Conservation (phyloP, 2,888 invertebrate species). For the Cremastinae sp. region DNA sequence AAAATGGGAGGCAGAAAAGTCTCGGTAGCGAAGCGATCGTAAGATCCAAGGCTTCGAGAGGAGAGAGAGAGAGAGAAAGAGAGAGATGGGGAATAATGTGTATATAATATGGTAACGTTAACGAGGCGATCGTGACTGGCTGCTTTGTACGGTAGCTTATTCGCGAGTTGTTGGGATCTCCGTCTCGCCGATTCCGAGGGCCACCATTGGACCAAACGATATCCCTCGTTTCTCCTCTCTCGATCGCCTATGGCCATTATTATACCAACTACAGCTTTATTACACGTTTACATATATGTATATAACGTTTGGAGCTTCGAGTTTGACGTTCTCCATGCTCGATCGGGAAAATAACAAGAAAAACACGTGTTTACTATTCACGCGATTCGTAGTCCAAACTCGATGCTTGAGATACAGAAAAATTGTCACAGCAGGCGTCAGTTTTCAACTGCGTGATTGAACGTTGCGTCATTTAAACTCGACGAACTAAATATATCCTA, state of each 20-base stretch:
- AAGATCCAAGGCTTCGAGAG: not conserved
- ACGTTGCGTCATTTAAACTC: no score
- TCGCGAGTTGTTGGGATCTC: slow-evolving; percentile 66
- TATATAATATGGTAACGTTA: slow-evolving; percentile 63
- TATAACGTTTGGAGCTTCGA: not conserved
- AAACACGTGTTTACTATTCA: no score
- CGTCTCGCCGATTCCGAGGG: slow-evolving; percentile 50
- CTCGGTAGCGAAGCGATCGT: slow-evolving; percentile 32
- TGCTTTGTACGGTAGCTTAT: slow-evolving; percentile 75
- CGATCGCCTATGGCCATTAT: slow-evolving; percentile 43
- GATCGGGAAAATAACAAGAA: no score
- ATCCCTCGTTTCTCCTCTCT: slow-evolving; percentile 54
- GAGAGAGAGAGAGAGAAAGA: not conserved
- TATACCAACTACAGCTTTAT: slow-evolving; percentile 18
- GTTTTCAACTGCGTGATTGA: no score
- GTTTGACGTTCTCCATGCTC: no score
- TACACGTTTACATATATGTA: slow-evolving; percentile 4
- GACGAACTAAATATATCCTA: no score
- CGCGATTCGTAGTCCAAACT: no score
- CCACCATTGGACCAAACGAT: slow-evolving; percentile 50
- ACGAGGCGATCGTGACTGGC: slow-evolving; percentile 79
- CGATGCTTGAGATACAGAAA: no score
- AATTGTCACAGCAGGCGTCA: no score
- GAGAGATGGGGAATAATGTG: slow-evolving; percentile 49
- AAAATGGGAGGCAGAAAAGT: slow-evolving; percentile 60